A percentile compares a stretch with the other conserved stretches of the same genome.
Evolutionary conservation across 1,140 invertebrate genomes (phyloP).

Genomic region (Eciton burchellii): DNA sequence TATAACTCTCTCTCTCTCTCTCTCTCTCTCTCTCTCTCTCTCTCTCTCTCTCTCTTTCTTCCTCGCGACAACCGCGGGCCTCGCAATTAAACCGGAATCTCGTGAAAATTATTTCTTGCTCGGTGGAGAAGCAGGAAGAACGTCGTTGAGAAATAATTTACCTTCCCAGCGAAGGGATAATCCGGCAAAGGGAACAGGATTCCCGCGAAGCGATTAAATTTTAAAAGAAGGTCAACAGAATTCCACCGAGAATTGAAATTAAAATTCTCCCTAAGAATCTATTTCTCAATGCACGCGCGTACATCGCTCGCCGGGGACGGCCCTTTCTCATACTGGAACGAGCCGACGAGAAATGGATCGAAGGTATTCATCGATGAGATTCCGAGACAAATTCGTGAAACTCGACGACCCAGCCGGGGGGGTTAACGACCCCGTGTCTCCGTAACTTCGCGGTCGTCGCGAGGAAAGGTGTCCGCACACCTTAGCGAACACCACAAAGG

Average conservation of each 20-base stretch:
- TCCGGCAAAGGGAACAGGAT: background rate
- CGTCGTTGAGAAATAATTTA: background rate
- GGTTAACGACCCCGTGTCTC: conserved; percentile 41
- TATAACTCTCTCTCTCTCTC: background rate
- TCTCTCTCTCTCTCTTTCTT: no score
- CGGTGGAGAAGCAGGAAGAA: background rate
- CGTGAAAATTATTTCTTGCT: conserved; percentile 26
- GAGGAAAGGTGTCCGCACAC: conserved; percentile 41
- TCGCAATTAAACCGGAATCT: conserved; percentile 44
- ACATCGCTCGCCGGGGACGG: no score
- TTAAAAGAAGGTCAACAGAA: background rate
- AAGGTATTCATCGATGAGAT: background rate
- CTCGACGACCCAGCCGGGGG: background rate
- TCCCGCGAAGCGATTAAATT: background rate
- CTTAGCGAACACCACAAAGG: conserved; percentile 26
- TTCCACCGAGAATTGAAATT: background rate
- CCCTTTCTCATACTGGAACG: no score
- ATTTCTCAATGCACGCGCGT: background rate
- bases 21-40: no score
- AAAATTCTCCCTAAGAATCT: background rate
- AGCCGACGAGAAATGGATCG: no score
- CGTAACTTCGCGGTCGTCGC: conserved; percentile 18
- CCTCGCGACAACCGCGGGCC: no score
- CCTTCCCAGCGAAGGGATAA: background rate
- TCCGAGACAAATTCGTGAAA: background rate